Evolutionary conservation across 2,113 vertebrate species (phyloP).

Genomic region (Paraplagusia blochii): DNA sequence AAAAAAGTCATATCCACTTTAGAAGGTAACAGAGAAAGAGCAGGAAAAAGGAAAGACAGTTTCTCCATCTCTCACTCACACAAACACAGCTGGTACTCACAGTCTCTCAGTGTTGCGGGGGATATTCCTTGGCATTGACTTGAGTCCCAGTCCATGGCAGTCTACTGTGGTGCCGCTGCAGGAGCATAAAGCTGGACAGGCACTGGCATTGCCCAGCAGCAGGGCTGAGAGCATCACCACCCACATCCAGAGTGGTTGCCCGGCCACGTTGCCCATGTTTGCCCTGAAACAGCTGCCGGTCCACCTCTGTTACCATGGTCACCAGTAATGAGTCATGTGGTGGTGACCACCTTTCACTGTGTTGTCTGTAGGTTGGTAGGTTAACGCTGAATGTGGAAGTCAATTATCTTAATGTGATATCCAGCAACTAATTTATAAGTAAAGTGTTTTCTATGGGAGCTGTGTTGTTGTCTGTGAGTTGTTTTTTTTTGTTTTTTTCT

Average conservation of each 20-base stretch:
- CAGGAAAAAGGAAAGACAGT: conserved; percentile 10
- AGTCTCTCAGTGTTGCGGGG: conserved; percentile 90
- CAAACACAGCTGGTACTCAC: conserved; percentile 76
- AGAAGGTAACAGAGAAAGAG: conserved; percentile 16
- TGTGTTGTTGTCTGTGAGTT: no score
- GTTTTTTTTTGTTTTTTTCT: conserved; percentile 23
- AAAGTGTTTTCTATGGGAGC: conserved; percentile 69
- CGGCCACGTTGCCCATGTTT: conserved; percentile 58
- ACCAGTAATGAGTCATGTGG: conserved; percentile 40
- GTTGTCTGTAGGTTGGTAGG: conserved; percentile 47
- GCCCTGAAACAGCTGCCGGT: conserved; percentile 59
- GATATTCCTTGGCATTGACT: conserved; percentile 88
- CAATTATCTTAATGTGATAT: conserved; percentile 64
- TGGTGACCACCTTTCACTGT: conserved; percentile 51
- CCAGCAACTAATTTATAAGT: conserved; percentile 69
- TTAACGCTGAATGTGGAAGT: conserved; percentile 60
- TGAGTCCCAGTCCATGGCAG: conserved; percentile 90
- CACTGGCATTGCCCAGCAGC: conserved; percentile 72
- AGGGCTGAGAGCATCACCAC: conserved; percentile 77
- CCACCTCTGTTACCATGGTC: conserved; percentile 48
- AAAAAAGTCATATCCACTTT: conserved; percentile 59
- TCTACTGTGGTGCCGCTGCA: conserved; percentile 93
- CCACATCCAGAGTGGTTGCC: conserved; percentile 71
- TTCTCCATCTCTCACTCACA: conserved; percentile 13
- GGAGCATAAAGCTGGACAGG: conserved; percentile 89